phyloP scores from a whole-genome alignment of 2,888 invertebrate species.

The Heliconius ethilla region DNA sequence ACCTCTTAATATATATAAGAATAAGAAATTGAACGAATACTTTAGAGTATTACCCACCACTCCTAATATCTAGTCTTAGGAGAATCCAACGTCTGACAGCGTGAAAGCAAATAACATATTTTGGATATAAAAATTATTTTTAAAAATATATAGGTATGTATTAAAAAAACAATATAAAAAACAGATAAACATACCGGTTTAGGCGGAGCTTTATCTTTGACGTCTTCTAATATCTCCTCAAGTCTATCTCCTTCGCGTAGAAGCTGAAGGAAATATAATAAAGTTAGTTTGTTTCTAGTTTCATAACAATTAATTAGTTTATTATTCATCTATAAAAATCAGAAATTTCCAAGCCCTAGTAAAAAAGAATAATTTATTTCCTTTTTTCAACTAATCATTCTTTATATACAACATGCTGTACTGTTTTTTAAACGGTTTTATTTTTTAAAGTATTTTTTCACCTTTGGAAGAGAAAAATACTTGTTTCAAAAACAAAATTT shows the following conservation, averaged over 20 bases:
- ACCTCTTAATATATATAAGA: too few relatives aligned
- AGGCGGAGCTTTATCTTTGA: constrained; percentile 50
- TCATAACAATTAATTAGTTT: too few relatives aligned
- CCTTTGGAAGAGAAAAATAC: too few relatives aligned
- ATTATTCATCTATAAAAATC: too few relatives aligned
- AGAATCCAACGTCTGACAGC: constrained; percentile 63
- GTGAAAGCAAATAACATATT: constrained; percentile 49
- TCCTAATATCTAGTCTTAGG: constrained; percentile 57
- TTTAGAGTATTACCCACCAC: constrained; percentile 43
- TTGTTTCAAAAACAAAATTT: too few relatives aligned
- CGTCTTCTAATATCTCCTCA: constrained; percentile 53
- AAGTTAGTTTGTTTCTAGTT: too few relatives aligned
- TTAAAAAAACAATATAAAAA: background rate
- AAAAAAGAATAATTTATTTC: too few relatives aligned
- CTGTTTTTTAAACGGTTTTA: too few relatives aligned
- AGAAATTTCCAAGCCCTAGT: too few relatives aligned
- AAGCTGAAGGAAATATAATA: constrained; percentile 52
- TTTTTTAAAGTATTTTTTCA: too few relatives aligned
- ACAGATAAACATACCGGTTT: constrained; percentile 53
- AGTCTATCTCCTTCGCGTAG: constrained; percentile 61
- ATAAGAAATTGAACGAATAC: background rate
- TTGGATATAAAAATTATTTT: constrained; percentile 25
- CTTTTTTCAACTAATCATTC: too few relatives aligned
- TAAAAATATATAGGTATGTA: background rate
- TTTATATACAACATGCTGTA: too few relatives aligned